phyloP scores from a whole-genome alignment of 2,113 vertebrate genomes.

The Pitta sordida region DNA sequence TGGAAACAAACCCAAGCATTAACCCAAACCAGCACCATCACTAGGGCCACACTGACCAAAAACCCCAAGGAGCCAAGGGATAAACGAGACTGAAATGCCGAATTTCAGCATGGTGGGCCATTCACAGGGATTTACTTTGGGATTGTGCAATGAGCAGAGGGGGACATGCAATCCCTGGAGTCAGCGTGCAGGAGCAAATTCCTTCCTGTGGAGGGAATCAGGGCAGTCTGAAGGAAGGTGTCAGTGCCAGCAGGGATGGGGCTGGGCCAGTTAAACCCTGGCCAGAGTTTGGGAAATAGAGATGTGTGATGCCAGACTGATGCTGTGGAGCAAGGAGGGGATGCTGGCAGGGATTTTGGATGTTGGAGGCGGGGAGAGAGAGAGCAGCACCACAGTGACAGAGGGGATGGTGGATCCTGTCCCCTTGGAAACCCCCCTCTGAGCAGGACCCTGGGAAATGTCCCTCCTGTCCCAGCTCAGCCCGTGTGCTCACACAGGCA shows the following conservation, averaged over 20 bases:
- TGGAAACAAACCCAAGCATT: rapidly evolving
- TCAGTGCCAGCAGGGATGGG: background rate
- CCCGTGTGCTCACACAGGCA: background rate
- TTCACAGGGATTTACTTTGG: background rate
- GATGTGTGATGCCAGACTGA: background rate
- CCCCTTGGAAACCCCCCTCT: background rate
- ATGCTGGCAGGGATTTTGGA: background rate
- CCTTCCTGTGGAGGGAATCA: background rate
- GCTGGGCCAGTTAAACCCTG: background rate
- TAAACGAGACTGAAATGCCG: slow-evolving; percentile 11
- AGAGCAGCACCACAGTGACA: background rate
- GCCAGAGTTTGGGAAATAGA: background rate
- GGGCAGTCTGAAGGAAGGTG: background rate
- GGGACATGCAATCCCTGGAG: background rate
- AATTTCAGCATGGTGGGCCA: background rate
- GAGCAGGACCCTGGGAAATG: background rate
- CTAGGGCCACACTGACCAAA: rapidly evolving
- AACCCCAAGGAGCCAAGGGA: background rate
- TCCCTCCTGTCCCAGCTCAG: background rate
- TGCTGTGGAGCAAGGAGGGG: rapidly evolving
- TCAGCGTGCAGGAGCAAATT: background rate
- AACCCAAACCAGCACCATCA: too few species aligned
- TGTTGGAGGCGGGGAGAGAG: background rate
- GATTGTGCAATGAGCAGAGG: background rate
- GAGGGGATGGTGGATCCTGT: background rate